These are phyloP conservation scores for Gavia stellata DNA, from an alignment of 2,113 vertebrate species.

Conservation along the genomic window DNA sequence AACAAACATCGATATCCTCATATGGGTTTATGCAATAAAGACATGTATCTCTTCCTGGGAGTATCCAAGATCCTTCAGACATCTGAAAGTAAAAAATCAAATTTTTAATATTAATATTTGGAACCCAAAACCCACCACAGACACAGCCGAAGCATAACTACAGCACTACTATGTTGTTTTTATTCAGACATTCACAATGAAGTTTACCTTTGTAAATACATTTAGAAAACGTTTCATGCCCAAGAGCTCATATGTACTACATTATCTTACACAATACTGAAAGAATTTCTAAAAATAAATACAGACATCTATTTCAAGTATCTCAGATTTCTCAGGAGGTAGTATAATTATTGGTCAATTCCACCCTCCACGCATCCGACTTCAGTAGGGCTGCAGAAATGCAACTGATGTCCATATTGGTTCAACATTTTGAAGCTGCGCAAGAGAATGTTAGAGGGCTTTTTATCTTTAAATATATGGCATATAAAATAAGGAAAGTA, in stretches of 20 bases:
- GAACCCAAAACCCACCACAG: not conserved
- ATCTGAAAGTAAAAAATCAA: conserved; percentile 65
- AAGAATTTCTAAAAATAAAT: not conserved
- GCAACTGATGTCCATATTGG: not conserved
- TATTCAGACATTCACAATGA: not conserved
- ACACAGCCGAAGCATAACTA: not conserved
- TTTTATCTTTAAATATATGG: not conserved
- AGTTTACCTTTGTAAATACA: not conserved
- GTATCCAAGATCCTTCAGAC: conserved; percentile 71
- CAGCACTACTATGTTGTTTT: not conserved
- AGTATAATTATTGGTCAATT: not conserved
- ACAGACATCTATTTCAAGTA: not conserved
- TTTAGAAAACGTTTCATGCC: not conserved
- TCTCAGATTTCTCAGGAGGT: not conserved
- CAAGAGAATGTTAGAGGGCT: not conserved
- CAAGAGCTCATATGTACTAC: not conserved
- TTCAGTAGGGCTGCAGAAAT: not conserved
- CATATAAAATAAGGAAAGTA: not conserved
- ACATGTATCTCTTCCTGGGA: conserved; percentile 69
- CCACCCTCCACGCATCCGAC: not conserved
- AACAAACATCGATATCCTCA: not conserved
- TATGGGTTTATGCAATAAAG: conserved; percentile 67
- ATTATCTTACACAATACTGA: not conserved
- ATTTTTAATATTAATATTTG: not conserved
- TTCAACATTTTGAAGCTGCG: not conserved